Base-by-base conservation (phyloP, 2,113 vertebrate genomes). In the Misgurnus mizolepis region DNA sequence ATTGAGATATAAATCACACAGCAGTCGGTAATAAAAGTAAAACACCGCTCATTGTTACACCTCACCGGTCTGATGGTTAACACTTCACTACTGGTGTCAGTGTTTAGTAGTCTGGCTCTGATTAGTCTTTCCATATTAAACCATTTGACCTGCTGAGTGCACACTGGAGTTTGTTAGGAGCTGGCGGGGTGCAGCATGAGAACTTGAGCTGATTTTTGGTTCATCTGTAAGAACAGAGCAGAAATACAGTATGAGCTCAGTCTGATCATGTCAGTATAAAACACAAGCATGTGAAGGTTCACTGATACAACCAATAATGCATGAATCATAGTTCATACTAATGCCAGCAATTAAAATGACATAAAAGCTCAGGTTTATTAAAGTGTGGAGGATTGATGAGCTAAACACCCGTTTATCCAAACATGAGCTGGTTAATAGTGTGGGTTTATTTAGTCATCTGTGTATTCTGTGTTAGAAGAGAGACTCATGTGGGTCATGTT, bases 121-220 rank as follows among this genome's bases (percentile, higher is more conserved):
- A 76, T 84, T 78, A 79, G 55, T 60, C 27, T 74, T 62, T 61
- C 67, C 80, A 81, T 56, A 40, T 84, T 84, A 86, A 79, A 83
- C 41, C 56, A 50, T 65, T 76, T 83, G 75, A 81, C 80, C 71
- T 41, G 50, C 58, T n/a, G 50, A 62, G 55, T 69, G 22, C 80
- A 65, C 67, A 67, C 41, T 50, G 56, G 12, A 34, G 64, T 22
- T 60, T 62, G 73, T 78, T 82, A 82, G 61, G 27, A n/a, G 39
- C 74, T 78, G 65, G 68, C 56, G 7, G 80, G 67, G 41, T 43
- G 22, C 69, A 41, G 18, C 18, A 66, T 50, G 47, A 7, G 14
- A 70, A 45, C 18, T 49, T 62, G 71, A 72, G 50, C 5, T 17
- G 49, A 10, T 70, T 70, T 47, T 70, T 53, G 45, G 15, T 17